Evolutionary conservation across 2,888 invertebrate genomes (phyloP).

Genomic region (Anthophora plumipes): DNA sequence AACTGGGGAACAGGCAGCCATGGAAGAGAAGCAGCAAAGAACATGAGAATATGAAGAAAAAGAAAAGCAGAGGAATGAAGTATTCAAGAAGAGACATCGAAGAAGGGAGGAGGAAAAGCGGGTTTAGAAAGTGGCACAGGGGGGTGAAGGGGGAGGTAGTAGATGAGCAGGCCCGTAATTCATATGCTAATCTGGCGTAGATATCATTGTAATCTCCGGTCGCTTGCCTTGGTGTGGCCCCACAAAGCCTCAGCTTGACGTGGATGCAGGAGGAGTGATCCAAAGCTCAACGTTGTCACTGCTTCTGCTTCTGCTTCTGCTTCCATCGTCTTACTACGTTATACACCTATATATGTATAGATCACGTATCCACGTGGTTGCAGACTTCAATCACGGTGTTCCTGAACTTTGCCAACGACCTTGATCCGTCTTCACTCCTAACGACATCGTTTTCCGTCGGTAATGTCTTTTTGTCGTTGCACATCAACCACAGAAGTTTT

Average conservation of each 20-base stretch:
- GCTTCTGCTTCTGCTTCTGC: conserved; percentile 46
- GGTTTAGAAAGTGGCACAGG: conserved; percentile 39
- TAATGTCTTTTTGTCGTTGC: conserved; percentile 25
- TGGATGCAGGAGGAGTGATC: conserved; percentile 81
- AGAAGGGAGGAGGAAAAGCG: conserved; percentile 57
- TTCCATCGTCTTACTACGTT: conserved; percentile 25
- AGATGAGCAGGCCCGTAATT: conserved; percentile 80
- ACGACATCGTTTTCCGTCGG: conserved; percentile 32
- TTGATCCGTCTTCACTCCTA: conserved; percentile 49
- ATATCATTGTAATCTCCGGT: conserved; percentile 85
- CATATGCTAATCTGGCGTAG: conserved; percentile 84
- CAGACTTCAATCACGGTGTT: conserved; percentile 79
- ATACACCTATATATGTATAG: conserved; percentile 74
- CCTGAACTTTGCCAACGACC: conserved; percentile 77
- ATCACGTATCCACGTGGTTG: conserved; percentile 74
- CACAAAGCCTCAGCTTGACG: conserved; percentile 83
- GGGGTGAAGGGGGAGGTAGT: conserved; percentile 40
- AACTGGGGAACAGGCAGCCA: conserved; percentile 16
- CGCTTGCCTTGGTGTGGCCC: conserved; percentile 79
- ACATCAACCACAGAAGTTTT: too few species aligned
- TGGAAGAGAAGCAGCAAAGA: conserved; percentile 5
- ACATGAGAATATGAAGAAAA: conserved; percentile 26
- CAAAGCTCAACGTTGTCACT: conserved; percentile 68
- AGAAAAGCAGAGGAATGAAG: conserved; percentile 26
- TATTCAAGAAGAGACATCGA: conserved; percentile 41